A percentile compares a stretch with the other conserved stretches of the same genome.
phyloP scores from a whole-genome alignment of 53 echinoderm and acorn worm genomes.

The Zoroaster sp. region DNA sequence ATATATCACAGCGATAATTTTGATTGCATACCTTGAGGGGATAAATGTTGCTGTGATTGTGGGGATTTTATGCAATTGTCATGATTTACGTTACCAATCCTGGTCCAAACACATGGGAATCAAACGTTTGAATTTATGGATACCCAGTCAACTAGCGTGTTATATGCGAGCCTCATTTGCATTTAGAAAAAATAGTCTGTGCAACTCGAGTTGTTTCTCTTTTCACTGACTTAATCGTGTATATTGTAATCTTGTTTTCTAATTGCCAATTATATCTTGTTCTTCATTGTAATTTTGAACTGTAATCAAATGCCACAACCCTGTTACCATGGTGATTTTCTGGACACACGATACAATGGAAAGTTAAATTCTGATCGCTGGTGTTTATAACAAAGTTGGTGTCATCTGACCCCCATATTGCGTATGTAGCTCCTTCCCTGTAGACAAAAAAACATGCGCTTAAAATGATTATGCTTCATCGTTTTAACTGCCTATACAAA shows the following conservation, averaged over 20 bases:
- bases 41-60: neutral
- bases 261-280: neutral
- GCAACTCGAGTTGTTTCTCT: neutral
- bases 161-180: neutral
- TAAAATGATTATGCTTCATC: too few species aligned
- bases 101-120: neutral
- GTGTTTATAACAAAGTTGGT: too few species aligned
- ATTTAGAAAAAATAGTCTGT: neutral
- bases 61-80: neutral
- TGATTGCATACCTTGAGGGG: neutral
- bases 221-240: neutral
- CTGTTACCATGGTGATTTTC: neutral
- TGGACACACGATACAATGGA: too few species aligned
- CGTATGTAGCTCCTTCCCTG: too few species aligned
- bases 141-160: neutral
- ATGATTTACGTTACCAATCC: neutral
- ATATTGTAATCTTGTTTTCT: neutral
- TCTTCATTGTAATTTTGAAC: neutral
- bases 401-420: too few species aligned
- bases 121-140: neutral
- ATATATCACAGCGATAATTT: neutral
- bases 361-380: too few species aligned
- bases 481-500: too few species aligned
- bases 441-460: too few species aligned
- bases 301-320: neutral